Conservation (phyloP, 2,888 invertebrate species). For the Nebria brevicollis region DNA sequence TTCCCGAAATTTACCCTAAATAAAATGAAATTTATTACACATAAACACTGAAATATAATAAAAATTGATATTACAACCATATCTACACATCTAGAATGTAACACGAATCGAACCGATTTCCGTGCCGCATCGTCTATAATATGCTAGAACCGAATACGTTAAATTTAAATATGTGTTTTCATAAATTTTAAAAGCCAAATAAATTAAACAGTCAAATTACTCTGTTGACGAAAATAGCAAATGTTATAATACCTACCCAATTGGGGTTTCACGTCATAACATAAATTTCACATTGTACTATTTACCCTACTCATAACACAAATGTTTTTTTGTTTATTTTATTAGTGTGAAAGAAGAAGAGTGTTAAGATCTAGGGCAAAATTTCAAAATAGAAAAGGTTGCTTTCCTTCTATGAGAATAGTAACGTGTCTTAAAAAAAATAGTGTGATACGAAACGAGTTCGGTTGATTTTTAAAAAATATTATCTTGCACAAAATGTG, state of each 20-base stretch:
- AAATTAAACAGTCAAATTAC: background rate
- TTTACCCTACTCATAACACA: background rate
- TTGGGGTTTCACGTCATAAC: background rate
- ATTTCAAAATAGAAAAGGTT: background rate
- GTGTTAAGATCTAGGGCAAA: background rate
- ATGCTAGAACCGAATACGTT: background rate
- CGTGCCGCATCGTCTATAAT: background rate
- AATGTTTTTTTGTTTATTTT: background rate
- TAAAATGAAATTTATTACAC: background rate
- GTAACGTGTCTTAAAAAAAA: too few species aligned
- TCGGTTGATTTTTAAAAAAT: background rate
- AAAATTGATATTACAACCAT: too few species aligned
- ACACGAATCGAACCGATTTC: too few species aligned
- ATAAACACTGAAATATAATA: background rate
- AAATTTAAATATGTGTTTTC: background rate
- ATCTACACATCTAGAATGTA: too few species aligned
- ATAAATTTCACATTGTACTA: background rate
- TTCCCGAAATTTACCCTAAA: background rate
- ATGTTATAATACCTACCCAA: background rate
- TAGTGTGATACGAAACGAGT: too few species aligned
- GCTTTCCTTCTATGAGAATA: background rate
- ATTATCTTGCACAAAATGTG: background rate
- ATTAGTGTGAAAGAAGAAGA: background rate
- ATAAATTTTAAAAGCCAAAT: background rate
- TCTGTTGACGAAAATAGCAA: background rate